Evolutionary conservation across 2,113 vertebrate genomes (phyloP).

Genomic region (Nerophis lumbriciformis): DNA sequence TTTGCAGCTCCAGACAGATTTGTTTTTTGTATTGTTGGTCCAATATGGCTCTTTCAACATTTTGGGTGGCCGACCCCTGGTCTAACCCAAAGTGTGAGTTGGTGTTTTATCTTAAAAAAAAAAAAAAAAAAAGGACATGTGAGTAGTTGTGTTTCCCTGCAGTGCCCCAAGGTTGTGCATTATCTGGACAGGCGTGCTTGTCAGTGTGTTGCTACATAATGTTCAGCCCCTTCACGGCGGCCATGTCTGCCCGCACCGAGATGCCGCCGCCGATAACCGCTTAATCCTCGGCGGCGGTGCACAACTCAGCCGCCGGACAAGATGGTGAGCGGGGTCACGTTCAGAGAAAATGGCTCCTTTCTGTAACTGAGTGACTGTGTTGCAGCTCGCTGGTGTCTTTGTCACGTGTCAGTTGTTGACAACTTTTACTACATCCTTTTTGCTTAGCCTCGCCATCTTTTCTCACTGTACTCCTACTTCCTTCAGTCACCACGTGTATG

Average conservation of each 20-base stretch:
- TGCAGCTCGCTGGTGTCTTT: too few species aligned
- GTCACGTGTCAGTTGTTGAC: too few species aligned
- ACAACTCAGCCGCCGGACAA: neutral
- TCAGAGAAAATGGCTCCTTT: neutral
- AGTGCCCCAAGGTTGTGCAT: constrained; percentile 19
- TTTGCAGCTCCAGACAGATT: too few species aligned
- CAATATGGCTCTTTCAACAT: too few species aligned
- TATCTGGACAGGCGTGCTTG: constrained; percentile 57
- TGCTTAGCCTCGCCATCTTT: too few species aligned
- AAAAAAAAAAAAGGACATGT: neutral
- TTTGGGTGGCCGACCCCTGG: too few species aligned
- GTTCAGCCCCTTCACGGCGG: constrained; percentile 30
- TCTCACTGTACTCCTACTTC: too few species aligned
- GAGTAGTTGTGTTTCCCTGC: neutral
- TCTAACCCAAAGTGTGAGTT: neutral
- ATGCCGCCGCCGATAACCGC: constrained; percentile 51
- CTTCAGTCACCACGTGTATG: too few species aligned
- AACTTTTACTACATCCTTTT: too few species aligned
- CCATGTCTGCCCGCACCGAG: constrained; percentile 32
- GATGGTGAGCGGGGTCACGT: neutral
- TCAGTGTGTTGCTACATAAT: constrained; percentile 38
- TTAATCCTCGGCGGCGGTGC: constrained; percentile 11
- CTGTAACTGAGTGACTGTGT: too few species aligned
- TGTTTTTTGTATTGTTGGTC: too few species aligned
- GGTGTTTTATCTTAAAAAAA: neutral